Conservation (phyloP, 2,797 vertebrate genomes). For the Picus viridis region DNA sequence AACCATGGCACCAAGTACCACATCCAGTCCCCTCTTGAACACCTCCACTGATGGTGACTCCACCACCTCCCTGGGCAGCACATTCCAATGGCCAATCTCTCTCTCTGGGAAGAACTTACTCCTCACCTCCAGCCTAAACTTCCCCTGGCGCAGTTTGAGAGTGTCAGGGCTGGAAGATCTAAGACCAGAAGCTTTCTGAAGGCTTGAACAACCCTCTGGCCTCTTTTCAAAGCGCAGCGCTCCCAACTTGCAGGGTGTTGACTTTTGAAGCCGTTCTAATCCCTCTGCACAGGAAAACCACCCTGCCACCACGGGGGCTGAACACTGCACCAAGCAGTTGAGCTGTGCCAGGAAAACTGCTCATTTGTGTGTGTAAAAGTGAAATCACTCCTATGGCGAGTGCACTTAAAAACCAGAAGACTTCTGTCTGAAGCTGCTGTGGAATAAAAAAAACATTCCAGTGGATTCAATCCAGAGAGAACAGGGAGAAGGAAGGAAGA, state of each 20-base stretch:
- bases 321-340: background rate
- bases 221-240: background rate
- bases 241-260: background rate
- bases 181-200: constrained; percentile 1
- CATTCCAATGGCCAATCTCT: too few species aligned
- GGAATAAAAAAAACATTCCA: background rate
- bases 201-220: constrained; percentile 17
- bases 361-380: background rate
- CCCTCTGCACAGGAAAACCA: background rate
- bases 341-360: background rate
- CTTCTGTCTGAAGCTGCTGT: background rate
- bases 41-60: too few species aligned
- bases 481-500: background rate
- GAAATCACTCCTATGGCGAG: background rate
- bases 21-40: too few species aligned
- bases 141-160: too few species aligned
- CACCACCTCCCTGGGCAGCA: too few species aligned
- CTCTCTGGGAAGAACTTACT: too few species aligned
- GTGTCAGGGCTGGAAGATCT: background rate
- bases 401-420: background rate
- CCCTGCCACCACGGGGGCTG: background rate
- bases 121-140: too few species aligned
- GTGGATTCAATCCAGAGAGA: background rate
- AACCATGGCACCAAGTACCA: too few species aligned
- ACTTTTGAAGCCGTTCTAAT: background rate